A percentile compares a stretch with the other conserved stretches of the same genome.
phyloP scores from a whole-genome alignment of 1,140 invertebrate genomes.

The Ctenoplectra terminalis region DNA sequence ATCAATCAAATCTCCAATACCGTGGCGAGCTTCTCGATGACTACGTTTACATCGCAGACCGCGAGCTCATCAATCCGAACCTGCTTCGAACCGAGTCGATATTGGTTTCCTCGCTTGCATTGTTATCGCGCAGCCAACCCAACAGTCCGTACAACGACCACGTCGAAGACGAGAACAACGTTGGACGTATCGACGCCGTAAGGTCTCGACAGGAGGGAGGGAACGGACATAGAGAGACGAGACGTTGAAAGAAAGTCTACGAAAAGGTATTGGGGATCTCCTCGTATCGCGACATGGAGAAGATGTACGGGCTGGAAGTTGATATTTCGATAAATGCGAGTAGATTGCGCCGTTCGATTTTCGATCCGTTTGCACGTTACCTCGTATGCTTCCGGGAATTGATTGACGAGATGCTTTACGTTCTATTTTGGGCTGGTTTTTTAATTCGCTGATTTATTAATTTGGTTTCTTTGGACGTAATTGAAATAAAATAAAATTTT shows the following conservation, averaged over 20 bases:
- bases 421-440: no score
- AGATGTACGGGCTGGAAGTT: no score
- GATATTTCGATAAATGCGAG: no score
- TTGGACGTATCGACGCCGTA: neutral
- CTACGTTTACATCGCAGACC: slow-evolving; percentile 72
- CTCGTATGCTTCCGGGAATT: no score
- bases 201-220: neutral
- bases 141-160: slow-evolving; percentile 4
- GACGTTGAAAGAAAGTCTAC: slow-evolving; percentile 55
- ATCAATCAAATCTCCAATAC: slow-evolving; percentile 75
- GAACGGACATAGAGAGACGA: slow-evolving; percentile 13
- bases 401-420: no score
- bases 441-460: no score
- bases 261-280: slow-evolving; percentile 40
- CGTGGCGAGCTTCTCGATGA: slow-evolving; percentile 68
- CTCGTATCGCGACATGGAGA: no score
- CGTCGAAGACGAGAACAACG: neutral
- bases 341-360: no score
- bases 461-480: no score
- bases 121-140: slow-evolving; percentile 61
- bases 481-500: no score
- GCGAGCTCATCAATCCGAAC: slow-evolving; percentile 73
- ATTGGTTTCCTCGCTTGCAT: slow-evolving; percentile 70
- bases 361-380: no score
- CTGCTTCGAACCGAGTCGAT: slow-evolving; percentile 64